A percentile compares a stretch with the other conserved stretches of the same genome.
Evolutionary conservation across 2,113 vertebrate species (phyloP).

Genomic region (Onychostruthus taczanowskii): DNA sequence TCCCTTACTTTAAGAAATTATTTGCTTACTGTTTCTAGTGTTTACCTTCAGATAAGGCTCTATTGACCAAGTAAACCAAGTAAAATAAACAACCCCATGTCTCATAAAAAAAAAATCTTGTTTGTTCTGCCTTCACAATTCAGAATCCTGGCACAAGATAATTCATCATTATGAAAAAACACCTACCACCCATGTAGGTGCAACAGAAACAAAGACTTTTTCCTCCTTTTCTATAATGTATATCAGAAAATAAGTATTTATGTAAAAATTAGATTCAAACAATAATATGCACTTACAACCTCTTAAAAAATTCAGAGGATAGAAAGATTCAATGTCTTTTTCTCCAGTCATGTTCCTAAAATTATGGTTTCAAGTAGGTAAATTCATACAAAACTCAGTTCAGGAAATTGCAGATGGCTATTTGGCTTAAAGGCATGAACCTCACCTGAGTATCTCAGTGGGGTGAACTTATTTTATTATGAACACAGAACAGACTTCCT

Average conservation of each 20-base stretch:
- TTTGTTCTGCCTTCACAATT: not conserved
- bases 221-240: not conserved
- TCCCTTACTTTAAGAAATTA: not conserved
- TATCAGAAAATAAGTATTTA: not conserved
- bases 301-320: not conserved
- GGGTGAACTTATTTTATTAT: not conserved
- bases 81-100: not conserved
- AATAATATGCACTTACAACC: not conserved
- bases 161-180: not conserved
- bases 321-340: not conserved
- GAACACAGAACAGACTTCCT: not conserved
- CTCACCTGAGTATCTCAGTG: not conserved
- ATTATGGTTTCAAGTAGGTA: not conserved
- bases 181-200: not conserved
- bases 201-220: not conserved
- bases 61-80: not conserved
- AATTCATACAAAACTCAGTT: not conserved
- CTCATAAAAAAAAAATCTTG: not conserved
- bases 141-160: not conserved
- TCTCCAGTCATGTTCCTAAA: not conserved
- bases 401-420: not conserved
- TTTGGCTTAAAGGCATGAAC: not conserved
- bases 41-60: not conserved
- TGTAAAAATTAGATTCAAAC: not conserved
- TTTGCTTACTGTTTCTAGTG: not conserved